Evolutionary conservation across 1,140 invertebrate species (phyloP), one percentile per base, ranked within the genome.

Genomic region (Macrocentrus cingulum): DNA sequence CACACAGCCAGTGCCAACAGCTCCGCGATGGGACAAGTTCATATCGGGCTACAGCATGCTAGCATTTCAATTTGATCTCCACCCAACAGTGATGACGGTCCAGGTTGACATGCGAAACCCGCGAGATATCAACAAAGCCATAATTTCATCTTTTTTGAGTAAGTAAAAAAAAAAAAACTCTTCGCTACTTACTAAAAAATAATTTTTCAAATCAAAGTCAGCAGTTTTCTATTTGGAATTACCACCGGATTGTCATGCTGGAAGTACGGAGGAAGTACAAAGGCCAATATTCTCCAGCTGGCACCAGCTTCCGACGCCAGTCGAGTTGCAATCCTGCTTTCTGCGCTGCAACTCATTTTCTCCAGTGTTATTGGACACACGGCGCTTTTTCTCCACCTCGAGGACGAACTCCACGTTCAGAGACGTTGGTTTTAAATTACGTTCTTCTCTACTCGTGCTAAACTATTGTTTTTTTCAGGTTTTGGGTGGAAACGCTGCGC

Each of bases 31-130:
- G 74, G 76, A 79, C 19, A 73, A 70, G 65, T 77, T 80, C 50
- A 71, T 80, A 61, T 70, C 76, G 15, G 74, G 76, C 72, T 76
- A 77, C 51, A 73, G 73, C 1, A 77, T 79, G 73, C 42, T 80
- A 18, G 76, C 75, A 6, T 82, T 82, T 54, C 77, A 89, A 81
- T 92, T 91, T 63, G 90, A 91, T 65, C 85, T 91, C 36, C 90
- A 92, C 78, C 89, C 90, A 2, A 87, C 88, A 60, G 75, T 92
- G 46, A 80, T 91, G 66, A 91, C 89, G 0, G 83, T 92, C 9
- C 89, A 91, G 75, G 87, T 91, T 37, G 89, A 91, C 66, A 91
- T 91, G 89, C 81, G 82, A 62, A 82, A 85, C 36, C 87, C 87
- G 58, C 71, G 77, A 1, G 82, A 85, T 58, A 83, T 91, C 13